A percentile compares a stretch with the other conserved stretches of the same genome.
Evolutionary conservation across 1,140 invertebrate species (phyloP).

Genomic region (Dermatophagoides farinae): DNA sequence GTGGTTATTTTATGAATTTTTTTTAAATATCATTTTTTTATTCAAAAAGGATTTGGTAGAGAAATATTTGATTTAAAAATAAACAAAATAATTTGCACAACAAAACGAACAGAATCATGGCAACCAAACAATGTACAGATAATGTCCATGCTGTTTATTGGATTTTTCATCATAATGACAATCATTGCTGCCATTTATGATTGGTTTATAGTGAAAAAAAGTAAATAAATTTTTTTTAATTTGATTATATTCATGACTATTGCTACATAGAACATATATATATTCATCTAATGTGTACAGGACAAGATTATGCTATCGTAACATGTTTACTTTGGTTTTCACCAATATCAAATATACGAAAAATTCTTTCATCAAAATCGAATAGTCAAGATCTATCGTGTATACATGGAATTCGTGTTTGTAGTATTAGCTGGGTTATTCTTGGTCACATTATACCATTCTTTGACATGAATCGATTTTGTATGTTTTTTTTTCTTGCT

Average conservation of each 20-base stretch:
- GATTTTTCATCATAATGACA: background rate
- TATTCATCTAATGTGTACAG: too few relatives aligned
- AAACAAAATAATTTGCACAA: background rate
- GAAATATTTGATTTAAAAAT: background rate
- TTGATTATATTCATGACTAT: too few relatives aligned
- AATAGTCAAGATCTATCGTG: background rate
- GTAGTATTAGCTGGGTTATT: constrained; percentile 81
- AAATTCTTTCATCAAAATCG: background rate
- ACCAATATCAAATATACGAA: background rate
- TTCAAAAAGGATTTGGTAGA: background rate
- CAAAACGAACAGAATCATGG: background rate
- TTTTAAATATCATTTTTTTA: background rate
- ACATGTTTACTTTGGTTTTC: background rate
- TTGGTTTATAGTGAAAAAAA: too few relatives aligned
- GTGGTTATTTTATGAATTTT: background rate
- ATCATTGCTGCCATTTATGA: too few relatives aligned
- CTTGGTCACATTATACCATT: constrained; percentile 47
- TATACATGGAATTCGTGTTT: constrained; percentile 52
- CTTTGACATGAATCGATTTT: background rate
- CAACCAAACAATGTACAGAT: background rate
- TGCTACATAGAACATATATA: too few relatives aligned
- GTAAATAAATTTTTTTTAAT: too few relatives aligned
- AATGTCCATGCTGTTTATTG: background rate
- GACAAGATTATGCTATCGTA: too few relatives aligned
- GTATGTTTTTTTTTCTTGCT: background rate